Evolutionary conservation across 2,113 vertebrate genomes (phyloP), one percentile per base, ranked within the genome.

Genomic region (Bos indicus): DNA sequence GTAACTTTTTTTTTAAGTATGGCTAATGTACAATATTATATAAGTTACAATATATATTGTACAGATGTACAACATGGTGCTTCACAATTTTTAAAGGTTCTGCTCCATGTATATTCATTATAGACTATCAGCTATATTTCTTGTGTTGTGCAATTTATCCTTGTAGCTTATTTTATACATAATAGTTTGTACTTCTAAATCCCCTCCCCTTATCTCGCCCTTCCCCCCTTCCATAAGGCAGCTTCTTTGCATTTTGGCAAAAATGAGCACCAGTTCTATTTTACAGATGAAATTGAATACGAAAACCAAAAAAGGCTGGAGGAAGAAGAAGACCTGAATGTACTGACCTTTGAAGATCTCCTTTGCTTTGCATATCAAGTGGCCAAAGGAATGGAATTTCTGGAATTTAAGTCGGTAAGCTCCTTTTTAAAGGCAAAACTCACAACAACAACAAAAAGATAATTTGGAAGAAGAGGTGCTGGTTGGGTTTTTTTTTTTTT

Each of bases 331-430:
- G 99, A 99, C 77, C 97, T 99, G 92, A 99, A 99, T 28, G 98
- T 99, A 51, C 98, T 99, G 52, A 99, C 99, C 8, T 99, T 99
- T 95, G 99, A 99, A 92, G 99, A 99, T 94, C 99, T 99, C 86
- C 99, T 99, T 88, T 99, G 98, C 97, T 99, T 99, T 97, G 99
- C 99, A 5, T 99, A 99, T 84, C 99, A 99, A 99, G 99, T 99
- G 98, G 99, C 99, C 97, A 99, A 99, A 98, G 99, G 99, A 97
- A 99, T 99, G 99, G 99, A 99, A 97, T 99, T 99, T 98, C 99
- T 99, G 67, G 99, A 99, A 94, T 99, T 99, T 93, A 99, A 99
- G 98, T 99, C 99, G 96, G 99, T 99, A 99, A 97, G 99, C n/a
- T 59, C 80, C 83, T 92, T 86, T 46, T 81, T 85, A n/a, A 93